Evolutionary conservation across 2,888 invertebrate genomes (phyloP).

Genomic region (Drosophila paranaensis): DNA sequence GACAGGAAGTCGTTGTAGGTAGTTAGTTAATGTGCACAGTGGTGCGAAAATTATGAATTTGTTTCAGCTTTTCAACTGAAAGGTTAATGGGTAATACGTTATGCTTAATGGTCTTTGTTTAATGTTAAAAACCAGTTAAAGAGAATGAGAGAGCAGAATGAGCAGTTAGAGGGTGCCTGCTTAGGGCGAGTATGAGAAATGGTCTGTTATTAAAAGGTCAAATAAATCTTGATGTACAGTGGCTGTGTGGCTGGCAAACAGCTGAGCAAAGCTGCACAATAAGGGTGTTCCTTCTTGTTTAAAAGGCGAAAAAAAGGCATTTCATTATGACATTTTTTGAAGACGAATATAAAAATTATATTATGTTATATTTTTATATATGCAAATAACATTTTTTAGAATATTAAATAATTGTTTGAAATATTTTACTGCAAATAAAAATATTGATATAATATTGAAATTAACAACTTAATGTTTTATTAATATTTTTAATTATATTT

Average conservation of each 20-base stretch:
- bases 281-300: not conserved
- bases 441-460: too few relatives aligned
- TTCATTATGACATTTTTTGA: not conserved
- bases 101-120: constrained; percentile 17
- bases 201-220: constrained; percentile 8
- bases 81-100: constrained; percentile 37
- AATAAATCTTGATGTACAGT: constrained; percentile 19
- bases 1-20: constrained; percentile 78
- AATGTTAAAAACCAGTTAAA: constrained; percentile 16
- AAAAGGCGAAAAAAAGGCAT: too few relatives aligned
- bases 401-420: too few relatives aligned
- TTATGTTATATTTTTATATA: too few relatives aligned
- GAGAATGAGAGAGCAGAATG: not conserved
- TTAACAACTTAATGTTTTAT: too few relatives aligned
- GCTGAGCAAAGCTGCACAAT: not conserved
- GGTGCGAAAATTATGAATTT: constrained; percentile 75
- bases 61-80: constrained; percentile 36
- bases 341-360: not conserved
- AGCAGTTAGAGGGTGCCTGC: too few relatives aligned
- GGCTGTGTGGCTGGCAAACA: not conserved
- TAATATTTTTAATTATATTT: too few relatives aligned
- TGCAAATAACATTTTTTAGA: too few relatives aligned
- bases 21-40: constrained; percentile 81
- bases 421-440: too few relatives aligned
- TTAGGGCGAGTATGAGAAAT: constrained; percentile 8